Percentiles rank a stretch among this genome's conserved stretches.
phyloP scores from a whole-genome alignment of 2,113 vertebrate genomes.

The Xenopus tropicalis region UCB_Xtro_10.0 CM004447.2:81674501-81675000 shows the following conservation, averaged over 20 bases:
- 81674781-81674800: constrained; percentile 39
- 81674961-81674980: constrained; percentile 68
- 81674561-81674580: no score
- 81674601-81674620: no score
- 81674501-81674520: no score
- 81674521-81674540: no score
- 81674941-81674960: constrained; percentile 68
- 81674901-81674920: constrained; percentile 56
- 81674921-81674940: constrained; percentile 58
- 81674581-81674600: no score
- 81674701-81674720: not conserved
- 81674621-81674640: no score
- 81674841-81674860: constrained; percentile 47
- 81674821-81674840: constrained; percentile 21
- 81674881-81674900: constrained; percentile 52
- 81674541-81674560: no score
- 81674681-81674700: no score
- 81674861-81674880: constrained; percentile 46
- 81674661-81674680: no score
- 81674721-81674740: not conserved
- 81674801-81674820: constrained; percentile 54
- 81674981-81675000: constrained; percentile 72
- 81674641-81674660: no score
- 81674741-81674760: no score
- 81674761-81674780: not conserved